phyloP scores from a whole-genome alignment of 2,888 invertebrate genomes.

The Cephonodes hylas region DNA sequence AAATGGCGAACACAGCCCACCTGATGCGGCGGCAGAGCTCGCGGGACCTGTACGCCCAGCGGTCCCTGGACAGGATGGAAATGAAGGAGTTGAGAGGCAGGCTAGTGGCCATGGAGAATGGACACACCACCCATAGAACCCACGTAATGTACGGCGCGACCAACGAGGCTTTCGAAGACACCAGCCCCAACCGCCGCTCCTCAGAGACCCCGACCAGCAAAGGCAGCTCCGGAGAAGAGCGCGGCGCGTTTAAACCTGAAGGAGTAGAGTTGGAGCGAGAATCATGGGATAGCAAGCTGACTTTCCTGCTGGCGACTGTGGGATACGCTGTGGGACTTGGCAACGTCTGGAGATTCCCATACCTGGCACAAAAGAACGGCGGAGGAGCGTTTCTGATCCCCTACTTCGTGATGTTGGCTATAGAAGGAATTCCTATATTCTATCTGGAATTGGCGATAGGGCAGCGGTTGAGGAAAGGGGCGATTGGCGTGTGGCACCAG shows the following conservation, averaged over 20 bases:
- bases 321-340: constrained; percentile 97
- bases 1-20: constrained; percentile 95
- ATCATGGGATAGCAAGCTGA: constrained; percentile 96
- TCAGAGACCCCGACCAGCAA: constrained; percentile 80
- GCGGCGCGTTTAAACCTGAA: constrained; percentile 84
- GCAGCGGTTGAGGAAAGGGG: constrained; percentile 94
- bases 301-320: constrained; percentile 95
- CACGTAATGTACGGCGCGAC: constrained; percentile 91
- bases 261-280: constrained; percentile 89
- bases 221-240: constrained; percentile 84
- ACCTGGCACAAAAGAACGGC: constrained; percentile 96
- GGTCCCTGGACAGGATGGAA: constrained; percentile 91
- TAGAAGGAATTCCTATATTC: constrained; percentile 97
- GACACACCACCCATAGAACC: constrained; percentile 68
- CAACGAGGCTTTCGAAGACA: constrained; percentile 88
- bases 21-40: constrained; percentile 94
- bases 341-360: constrained; percentile 97
- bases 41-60: constrained; percentile 89
- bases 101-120: constrained; percentile 87
- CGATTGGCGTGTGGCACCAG: constrained; percentile 97
- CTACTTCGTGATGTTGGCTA: constrained; percentile 96
- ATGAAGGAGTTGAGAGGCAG: constrained; percentile 92
- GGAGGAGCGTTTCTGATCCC: constrained; percentile 98
- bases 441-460: constrained; percentile 97
- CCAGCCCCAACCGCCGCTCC: constrained; percentile 67